A percentile compares a stretch with the other conserved stretches of the same genome.
phyloP scores from a whole-genome alignment of 2,113 vertebrate genomes.

The Solea senegalensis region DNA sequence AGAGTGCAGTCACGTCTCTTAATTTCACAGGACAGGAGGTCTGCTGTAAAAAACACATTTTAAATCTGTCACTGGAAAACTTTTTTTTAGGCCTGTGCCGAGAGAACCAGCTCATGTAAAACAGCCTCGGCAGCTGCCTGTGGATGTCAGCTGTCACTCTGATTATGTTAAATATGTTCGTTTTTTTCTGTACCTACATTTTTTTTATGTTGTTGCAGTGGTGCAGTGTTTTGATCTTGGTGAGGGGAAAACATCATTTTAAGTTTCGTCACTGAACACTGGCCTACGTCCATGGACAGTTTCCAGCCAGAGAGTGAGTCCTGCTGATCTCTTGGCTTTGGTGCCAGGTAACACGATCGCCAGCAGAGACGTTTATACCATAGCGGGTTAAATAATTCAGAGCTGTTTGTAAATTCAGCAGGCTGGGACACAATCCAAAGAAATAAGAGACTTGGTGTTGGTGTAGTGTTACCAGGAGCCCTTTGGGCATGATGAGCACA shows the following conservation, averaged over 20 bases:
- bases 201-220: slow-evolving; percentile 7
- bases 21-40: slow-evolving; percentile 4
- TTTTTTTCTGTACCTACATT: slow-evolving; percentile 3
- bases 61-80: slow-evolving; percentile 3
- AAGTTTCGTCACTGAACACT: background rate
- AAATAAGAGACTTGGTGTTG: slow-evolving; percentile 50
- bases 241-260: slow-evolving; percentile 4
- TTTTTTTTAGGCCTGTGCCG: background rate
- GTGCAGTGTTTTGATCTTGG: slow-evolving; percentile 8
- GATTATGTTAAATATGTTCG: slow-evolving; percentile 44
- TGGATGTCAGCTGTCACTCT: slow-evolving; percentile 23
- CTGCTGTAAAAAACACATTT: slow-evolving; percentile 1
- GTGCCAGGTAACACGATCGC: slow-evolving; percentile 61
- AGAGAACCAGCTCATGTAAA: slow-evolving; percentile 41
- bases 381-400: slow-evolving; percentile 74
- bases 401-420: slow-evolving; percentile 70
- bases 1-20: slow-evolving; percentile 4
- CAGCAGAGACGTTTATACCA: slow-evolving; percentile 24
- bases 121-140: slow-evolving; percentile 21
- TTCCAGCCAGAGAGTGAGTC: slow-evolving; percentile 6
- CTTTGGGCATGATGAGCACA: slow-evolving; percentile 20
- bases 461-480: slow-evolving; percentile 50
- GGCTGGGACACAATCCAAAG: slow-evolving; percentile 42
- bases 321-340: slow-evolving; percentile 33
- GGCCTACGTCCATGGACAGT: slow-evolving; percentile 5